Evolutionary conservation across 37 sponge, comb jelly and placozoan species (phyloP).

Genomic region (Beroe forskalii): DNA sequence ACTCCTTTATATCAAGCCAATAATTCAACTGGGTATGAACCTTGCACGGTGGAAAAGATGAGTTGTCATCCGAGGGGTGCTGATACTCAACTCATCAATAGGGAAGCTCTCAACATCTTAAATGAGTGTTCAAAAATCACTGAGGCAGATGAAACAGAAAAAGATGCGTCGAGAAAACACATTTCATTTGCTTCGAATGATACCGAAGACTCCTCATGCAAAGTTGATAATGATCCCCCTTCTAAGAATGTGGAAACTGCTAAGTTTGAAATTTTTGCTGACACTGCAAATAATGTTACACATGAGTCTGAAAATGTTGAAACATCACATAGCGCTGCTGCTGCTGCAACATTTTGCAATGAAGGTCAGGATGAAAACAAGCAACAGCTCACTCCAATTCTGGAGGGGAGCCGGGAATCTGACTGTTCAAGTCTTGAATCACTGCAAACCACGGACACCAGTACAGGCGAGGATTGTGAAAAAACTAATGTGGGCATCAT

Average conservation of each 20-base stretch:
- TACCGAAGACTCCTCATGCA: too few relatives aligned
- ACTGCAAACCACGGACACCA: too few relatives aligned
- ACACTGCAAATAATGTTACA: too few relatives aligned
- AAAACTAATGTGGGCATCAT: too few relatives aligned
- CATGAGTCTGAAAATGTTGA: neutral
- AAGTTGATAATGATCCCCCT: neutral
- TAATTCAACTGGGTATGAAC: neutral
- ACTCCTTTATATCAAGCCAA: neutral
- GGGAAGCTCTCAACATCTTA: conserved; percentile 7
- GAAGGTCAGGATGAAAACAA: conserved; percentile 23
- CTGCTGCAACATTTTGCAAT: neutral
- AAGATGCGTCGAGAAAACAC: neutral
- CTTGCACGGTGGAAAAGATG: conserved; percentile 42
- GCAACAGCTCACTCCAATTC: conserved; percentile 16
- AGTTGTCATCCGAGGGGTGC: neutral
- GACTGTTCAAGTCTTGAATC: conserved; percentile 28
- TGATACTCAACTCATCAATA: conserved; percentile 13
- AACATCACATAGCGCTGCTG: neutral
- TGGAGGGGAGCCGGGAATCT: conserved; percentile 47
- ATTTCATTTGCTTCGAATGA: neutral
- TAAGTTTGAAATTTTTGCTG: neutral
- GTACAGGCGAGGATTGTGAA: too few relatives aligned
- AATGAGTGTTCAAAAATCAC: neutral
- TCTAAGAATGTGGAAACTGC: neutral
- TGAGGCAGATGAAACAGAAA: neutral